These are phyloP conservation scores for Dicrostonyx torquatus DNA, from an alignment of 2,797 vertebrate species.

Conservation along the genomic window DNA sequence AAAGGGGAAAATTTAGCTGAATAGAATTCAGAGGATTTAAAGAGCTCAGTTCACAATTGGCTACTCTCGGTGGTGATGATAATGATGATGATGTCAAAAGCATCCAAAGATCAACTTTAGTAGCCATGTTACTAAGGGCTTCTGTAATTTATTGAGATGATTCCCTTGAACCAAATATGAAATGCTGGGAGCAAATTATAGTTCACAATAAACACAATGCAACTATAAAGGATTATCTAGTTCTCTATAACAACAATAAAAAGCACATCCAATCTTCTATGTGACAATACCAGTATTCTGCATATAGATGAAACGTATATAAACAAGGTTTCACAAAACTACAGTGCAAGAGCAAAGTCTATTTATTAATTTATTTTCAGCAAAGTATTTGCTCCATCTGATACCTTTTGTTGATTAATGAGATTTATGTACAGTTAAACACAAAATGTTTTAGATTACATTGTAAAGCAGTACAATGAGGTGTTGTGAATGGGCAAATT, in stretches of 20 bases:
- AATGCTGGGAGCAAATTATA: not conserved
- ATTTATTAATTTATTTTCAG: not conserved
- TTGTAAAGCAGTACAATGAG: not conserved
- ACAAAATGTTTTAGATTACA: not conserved
- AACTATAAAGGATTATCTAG: not conserved
- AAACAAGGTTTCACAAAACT: not conserved
- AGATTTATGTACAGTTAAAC: constrained; percentile 14
- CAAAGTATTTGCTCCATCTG: not conserved
- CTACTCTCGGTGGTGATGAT: not conserved
- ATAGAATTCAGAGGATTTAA: not conserved
- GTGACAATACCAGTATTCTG: not conserved
- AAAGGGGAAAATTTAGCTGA: not conserved
- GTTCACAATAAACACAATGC: not conserved
- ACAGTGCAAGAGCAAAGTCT: not conserved
- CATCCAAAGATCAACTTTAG: not conserved
- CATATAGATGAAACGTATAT: not conserved
- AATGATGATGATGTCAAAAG: constrained; percentile 17
- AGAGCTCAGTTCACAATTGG: not conserved
- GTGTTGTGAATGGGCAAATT: not conserved
- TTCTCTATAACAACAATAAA: not conserved
- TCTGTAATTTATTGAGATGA: not conserved
- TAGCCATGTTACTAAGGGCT: not conserved
- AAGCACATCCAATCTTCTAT: not conserved
- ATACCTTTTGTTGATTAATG: not conserved
- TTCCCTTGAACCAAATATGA: constrained; percentile 7